Conservation (phyloP, 2,888 invertebrate species). For the Polia nebulosa region DNA sequence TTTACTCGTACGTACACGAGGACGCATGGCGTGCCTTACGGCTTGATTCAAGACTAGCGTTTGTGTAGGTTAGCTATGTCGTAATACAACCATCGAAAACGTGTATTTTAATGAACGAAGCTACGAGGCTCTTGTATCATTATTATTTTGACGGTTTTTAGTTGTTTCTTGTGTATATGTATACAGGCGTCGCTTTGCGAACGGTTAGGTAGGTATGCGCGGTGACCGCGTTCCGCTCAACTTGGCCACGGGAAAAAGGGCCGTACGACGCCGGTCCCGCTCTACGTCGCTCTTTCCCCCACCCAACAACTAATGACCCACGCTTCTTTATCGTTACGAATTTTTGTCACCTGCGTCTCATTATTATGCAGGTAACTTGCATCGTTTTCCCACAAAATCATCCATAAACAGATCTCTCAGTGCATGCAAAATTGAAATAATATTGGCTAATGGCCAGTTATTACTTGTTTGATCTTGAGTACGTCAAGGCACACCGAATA, state of each 20-base stretch:
- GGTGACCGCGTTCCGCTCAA: constrained; percentile 85
- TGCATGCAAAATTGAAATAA: constrained; percentile 72
- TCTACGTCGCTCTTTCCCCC: constrained; percentile 82
- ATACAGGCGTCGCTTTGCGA: constrained; percentile 74
- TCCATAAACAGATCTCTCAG: constrained; percentile 65
- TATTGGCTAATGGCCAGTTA: constrained; percentile 82
- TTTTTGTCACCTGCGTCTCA: constrained; percentile 87
- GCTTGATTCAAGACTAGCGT: constrained; percentile 38
- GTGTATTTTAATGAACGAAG: constrained; percentile 57
- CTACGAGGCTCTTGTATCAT: constrained; percentile 55
- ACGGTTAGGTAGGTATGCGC: constrained; percentile 80
- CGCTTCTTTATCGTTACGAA: constrained; percentile 87
- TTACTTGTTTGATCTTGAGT: constrained; percentile 77
- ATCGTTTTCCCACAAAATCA: constrained; percentile 73
- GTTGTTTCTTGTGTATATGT: constrained; percentile 69
- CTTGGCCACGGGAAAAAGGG: constrained; percentile 83
- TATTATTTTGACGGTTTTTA: constrained; percentile 73
- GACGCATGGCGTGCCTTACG: constrained; percentile 68
- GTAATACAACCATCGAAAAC: constrained; percentile 51
- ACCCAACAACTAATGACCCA: constrained; percentile 84
- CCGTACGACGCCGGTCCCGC: constrained; percentile 84
- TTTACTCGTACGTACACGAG: constrained; percentile 69
- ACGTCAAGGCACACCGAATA: constrained; percentile 64
- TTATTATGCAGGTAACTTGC: constrained; percentile 78
- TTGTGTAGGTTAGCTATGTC: constrained; percentile 58